Conservation (phyloP, 2,113 vertebrate species). For the Amblyopsis rosae region DNA sequence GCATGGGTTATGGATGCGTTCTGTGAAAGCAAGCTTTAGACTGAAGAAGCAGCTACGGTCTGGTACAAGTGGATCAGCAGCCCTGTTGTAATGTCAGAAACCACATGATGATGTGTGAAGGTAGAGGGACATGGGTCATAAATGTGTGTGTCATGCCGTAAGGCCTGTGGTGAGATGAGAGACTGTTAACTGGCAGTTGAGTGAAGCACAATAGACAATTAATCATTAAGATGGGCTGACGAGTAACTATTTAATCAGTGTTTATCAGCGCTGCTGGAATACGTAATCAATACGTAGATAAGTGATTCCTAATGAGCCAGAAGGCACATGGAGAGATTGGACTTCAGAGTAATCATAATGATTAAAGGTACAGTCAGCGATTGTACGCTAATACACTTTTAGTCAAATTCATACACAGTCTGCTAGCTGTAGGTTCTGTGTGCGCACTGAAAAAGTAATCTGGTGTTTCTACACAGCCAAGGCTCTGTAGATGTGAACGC, state of each 20-base stretch:
- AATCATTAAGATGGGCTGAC: conserved; percentile 46
- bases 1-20: too few relatives aligned
- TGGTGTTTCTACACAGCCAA: too few relatives aligned
- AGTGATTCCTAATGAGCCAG: too few relatives aligned
- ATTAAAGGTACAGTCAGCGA: too few relatives aligned
- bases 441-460: too few relatives aligned
- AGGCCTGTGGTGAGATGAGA: conserved; percentile 14
- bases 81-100: conserved; percentile 12
- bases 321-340: too few relatives aligned
- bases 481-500: too few relatives aligned
- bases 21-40: not conserved
- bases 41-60: not conserved
- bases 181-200: conserved; percentile 14
- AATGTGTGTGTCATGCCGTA: conserved; percentile 24
- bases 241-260: conserved; percentile 38
- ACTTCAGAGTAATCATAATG: too few relatives aligned
- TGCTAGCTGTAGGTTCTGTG: too few relatives aligned
- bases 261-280: conserved; percentile 21
- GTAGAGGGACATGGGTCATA: not conserved
- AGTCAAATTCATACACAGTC: too few relatives aligned
- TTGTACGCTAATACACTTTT: too few relatives aligned
- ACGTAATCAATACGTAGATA: conserved; percentile 12
- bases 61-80: not conserved
- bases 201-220: conserved; percentile 28
- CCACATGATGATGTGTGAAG: conserved; percentile 21